phyloP scores from a whole-genome alignment of 1,140 invertebrate species.

The Calliphora vicina region DNA sequence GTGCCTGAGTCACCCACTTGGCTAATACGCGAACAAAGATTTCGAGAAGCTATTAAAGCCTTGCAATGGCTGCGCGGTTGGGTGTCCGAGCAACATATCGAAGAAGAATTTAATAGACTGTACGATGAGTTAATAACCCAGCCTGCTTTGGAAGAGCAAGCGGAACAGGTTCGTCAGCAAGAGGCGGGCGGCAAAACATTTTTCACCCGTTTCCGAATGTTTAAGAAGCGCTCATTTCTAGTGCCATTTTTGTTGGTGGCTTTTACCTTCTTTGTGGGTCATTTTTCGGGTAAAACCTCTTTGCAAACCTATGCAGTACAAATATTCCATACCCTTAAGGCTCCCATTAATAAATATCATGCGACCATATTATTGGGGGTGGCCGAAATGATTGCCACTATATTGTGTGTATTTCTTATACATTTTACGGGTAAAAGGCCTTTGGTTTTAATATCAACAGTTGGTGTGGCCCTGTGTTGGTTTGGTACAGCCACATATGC shows the following conservation, averaged over 20 bases:
- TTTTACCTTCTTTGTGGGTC: conserved; percentile 72
- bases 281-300: conserved; percentile 76
- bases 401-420: conserved; percentile 71
- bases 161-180: conserved; percentile 36
- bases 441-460: conserved; percentile 72
- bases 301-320: conserved; percentile 76
- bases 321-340: conserved; percentile 73
- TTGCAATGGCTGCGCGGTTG: conserved; percentile 75
- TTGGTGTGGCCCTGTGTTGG: conserved; percentile 70
- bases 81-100: conserved; percentile 66
- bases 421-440: conserved; percentile 76
- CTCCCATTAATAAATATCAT: conserved; percentile 76
- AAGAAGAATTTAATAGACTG: conserved; percentile 67
- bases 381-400: conserved; percentile 71
- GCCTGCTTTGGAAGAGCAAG: conserved; percentile 51
- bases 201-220: conserved; percentile 48
- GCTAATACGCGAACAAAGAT: conserved; percentile 71
- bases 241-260: conserved; percentile 71
- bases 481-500: conserved; percentile 63
- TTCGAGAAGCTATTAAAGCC: conserved; percentile 68
- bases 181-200: conserved; percentile 31
- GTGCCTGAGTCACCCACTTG: conserved; percentile 83
- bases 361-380: conserved; percentile 76
- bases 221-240: conserved; percentile 65
- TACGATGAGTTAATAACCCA: conserved; percentile 62